Conservation (phyloP, 1,140 invertebrate genomes). For the Bombus waltoni region DNA sequence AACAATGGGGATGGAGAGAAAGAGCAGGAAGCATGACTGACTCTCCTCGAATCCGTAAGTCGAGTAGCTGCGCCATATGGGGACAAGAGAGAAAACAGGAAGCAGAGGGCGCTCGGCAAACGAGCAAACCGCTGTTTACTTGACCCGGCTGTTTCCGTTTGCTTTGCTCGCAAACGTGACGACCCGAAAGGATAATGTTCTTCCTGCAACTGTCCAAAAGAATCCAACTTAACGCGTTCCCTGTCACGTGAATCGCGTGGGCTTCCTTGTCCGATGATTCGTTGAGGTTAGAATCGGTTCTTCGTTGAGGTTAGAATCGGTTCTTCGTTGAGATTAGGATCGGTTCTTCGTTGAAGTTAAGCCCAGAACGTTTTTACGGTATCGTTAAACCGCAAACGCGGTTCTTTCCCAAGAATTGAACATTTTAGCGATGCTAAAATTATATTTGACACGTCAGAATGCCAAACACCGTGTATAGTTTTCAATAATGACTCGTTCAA, state of each 20-base stretch:
- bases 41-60: background rate
- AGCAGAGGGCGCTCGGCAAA: background rate
- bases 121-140: constrained; percentile 4
- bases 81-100: background rate
- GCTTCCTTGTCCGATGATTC: background rate
- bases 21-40: background rate
- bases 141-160: background rate
- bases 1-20: background rate
- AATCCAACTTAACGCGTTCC: background rate
- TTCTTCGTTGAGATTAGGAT: background rate
- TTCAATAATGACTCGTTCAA: no score
- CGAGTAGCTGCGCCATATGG: no score
- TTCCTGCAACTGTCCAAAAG: background rate
- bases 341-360: no score
- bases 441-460: no score
- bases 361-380: no score
- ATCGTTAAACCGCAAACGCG: no score
- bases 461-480: no score
- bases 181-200: background rate
- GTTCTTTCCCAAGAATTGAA: no score
- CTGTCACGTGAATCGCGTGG: background rate
- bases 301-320: no score
- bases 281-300: no score
- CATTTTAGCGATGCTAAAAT: no score
- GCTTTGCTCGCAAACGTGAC: constrained; percentile 15